Evolutionary conservation across 92 coral and sea anemone genomes (phyloP), one percentile per base, ranked within the genome.

Genomic region (Anthopleura xanthogrammica): DNA sequence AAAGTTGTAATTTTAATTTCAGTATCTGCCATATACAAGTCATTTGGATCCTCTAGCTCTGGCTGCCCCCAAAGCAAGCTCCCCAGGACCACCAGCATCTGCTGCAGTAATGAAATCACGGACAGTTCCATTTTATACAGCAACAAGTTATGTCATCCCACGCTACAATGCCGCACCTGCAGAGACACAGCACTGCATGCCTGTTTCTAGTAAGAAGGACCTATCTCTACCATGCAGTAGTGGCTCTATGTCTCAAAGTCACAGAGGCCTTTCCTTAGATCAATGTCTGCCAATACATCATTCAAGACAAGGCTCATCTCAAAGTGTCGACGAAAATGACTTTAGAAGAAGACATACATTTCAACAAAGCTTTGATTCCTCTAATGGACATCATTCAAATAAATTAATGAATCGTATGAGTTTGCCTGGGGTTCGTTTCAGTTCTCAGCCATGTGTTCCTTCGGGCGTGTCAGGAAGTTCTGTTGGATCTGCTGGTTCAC

Each of bases 61-160:
- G 41, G 86, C 94, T 36, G 84, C 87, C 12, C 90, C 92, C 60
- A 87, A 87, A 62, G 60, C 80, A 6, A 90, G 83, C 76, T 87
- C 93, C 12, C 55, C 89, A 14, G 81, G 92, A 19, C 95, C 93
- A 8, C 98, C 98, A 0, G 99, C 93, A 14, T 90, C 94, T 17
- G 93, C 90, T 36, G 89, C 98, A 52, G 92, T 95, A 23, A 54
- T 89, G 46, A 92, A 88, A 60, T 90, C 98, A 13, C 90, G 93
- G 20, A 84, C 86, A 41, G 92, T 95, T 6, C 93, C 98, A 14
- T 91, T 85, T 65, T 96, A 94, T 85, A 92, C 99, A 12, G 98
- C 97, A 4, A 90, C 89, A 39, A 96, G 98, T 76, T 91, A 90
- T 52, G 83, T 92, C 56, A 86, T 91, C 16, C 97, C 90, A 20